Evolutionary conservation across 1,140 invertebrate genomes (phyloP), one percentile per base, ranked within the genome.

Genomic region (Solenopsis fugax): DNA sequence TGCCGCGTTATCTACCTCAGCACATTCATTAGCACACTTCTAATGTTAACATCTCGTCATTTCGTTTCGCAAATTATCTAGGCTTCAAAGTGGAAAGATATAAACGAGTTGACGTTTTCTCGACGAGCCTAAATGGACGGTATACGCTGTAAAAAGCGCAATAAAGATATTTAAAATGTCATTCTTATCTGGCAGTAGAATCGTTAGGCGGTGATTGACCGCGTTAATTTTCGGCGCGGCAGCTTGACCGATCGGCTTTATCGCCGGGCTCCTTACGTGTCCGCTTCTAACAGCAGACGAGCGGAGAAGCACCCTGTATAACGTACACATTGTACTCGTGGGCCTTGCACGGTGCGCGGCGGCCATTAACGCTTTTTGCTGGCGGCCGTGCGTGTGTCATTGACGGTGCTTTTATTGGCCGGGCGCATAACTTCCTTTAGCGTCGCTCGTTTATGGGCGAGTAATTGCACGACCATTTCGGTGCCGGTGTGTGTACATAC

Each of bases 401-500:
- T 91, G 90, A 89, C 78, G 87, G 67, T 81, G 84, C 80, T 91
- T 91, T 91, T 91, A 91, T 91, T 91, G 76, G 88, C 87, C 82
- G 56, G 87, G 80, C 89, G 89, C 90, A 89, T 90, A 88, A 90
- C 85, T 91, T 91, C 85, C 89, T 91, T 91, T 87, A 81, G 62
- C 75, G 90, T 91, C 78, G 84, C 87, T 90, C 91, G 87, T 93
- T 93, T 93, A 93, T 90, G 91, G 89, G 89, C 89, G 89, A 87
- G 88, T 93, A 92, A 93, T 93, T 93, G 91, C 89, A 87, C 85
- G 81, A 89, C 88, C 88, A 92, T 93, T 93, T 91, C 69, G 89
- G 86, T 89, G 56, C 64, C 65, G 18, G 60, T 80, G 67, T 67
- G 65, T 34, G 48, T 24, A 21, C 16, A 29, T 24, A 16, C 24